Conservation (phyloP, 2,113 vertebrate species). For the Bos taurus region DNA sequence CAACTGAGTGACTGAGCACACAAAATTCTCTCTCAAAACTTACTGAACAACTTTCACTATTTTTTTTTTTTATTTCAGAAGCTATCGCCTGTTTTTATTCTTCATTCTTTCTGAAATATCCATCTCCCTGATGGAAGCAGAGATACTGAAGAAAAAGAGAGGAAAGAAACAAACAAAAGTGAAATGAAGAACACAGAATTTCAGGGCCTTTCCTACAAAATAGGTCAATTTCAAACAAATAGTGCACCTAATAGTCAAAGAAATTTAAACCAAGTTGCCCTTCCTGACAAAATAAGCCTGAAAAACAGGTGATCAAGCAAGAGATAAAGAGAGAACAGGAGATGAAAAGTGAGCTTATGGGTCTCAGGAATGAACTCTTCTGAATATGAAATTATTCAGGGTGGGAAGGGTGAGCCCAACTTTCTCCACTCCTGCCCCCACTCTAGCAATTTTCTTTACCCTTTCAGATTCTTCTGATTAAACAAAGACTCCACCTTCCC, state of each 20-base stretch:
- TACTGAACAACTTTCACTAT: neutral
- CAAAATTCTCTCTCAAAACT: neutral
- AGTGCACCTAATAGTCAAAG: neutral
- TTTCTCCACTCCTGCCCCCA: neutral
- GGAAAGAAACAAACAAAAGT: neutral
- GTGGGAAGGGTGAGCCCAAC: rapidly evolving
- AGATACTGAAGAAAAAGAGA: neutral
- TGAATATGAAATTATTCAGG: neutral
- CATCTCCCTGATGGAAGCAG: neutral
- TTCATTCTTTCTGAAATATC: neutral
- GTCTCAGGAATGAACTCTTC: neutral
- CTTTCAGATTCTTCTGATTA: neutral
- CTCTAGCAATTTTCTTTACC: neutral
- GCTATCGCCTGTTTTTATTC: neutral
- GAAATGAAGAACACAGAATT: neutral
- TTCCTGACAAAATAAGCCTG: neutral
- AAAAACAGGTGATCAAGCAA: neutral
- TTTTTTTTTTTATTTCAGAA: neutral
- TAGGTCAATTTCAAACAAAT: neutral
- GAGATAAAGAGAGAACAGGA: neutral
- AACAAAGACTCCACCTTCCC: neutral
- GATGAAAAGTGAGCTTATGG: neutral
- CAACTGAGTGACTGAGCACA: neutral
- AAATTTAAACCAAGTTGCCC: neutral
- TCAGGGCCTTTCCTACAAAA: conserved; percentile 3